These are phyloP conservation scores for Phalacrocorax aristotelis DNA, from an alignment of 2,113 vertebrate species.

Conservation along the genomic window DNA sequence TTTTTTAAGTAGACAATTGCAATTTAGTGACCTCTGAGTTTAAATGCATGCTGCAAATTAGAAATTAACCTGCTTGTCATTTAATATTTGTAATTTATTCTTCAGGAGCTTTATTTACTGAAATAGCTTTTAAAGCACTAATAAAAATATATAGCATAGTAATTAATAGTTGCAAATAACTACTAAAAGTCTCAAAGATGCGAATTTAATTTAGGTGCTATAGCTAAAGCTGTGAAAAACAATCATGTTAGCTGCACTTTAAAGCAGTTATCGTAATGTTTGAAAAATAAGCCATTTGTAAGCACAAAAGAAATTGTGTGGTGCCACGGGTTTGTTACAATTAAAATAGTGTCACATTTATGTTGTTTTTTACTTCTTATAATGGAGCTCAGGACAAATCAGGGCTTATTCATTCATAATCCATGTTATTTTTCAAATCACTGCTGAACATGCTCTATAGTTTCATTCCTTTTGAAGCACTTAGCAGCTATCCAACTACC, in stretches of 20 bases:
- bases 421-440: not conserved
- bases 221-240: not conserved
- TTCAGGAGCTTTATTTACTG: not conserved
- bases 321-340: not conserved
- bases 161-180: not conserved
- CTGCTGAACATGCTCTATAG: rapidly evolving
- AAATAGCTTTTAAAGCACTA: not conserved
- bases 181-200: not conserved
- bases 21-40: not conserved
- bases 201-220: not conserved
- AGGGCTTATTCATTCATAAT: not conserved
- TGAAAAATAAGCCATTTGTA: not conserved
- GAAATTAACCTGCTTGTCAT: not conserved
- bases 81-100: not conserved
- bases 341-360: not conserved
- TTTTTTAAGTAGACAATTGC: not conserved
- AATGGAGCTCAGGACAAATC: not conserved
- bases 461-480: not conserved
- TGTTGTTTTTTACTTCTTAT: not conserved
- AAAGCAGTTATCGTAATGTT: not conserved
- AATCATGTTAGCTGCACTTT: not conserved
- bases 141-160: not conserved
- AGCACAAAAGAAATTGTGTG: not conserved
- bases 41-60: not conserved
- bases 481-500: not conserved